These are phyloP conservation scores for Eristalinus aeneus DNA, from an alignment of 2,888 invertebrate species.

Conservation along the genomic window DNA sequence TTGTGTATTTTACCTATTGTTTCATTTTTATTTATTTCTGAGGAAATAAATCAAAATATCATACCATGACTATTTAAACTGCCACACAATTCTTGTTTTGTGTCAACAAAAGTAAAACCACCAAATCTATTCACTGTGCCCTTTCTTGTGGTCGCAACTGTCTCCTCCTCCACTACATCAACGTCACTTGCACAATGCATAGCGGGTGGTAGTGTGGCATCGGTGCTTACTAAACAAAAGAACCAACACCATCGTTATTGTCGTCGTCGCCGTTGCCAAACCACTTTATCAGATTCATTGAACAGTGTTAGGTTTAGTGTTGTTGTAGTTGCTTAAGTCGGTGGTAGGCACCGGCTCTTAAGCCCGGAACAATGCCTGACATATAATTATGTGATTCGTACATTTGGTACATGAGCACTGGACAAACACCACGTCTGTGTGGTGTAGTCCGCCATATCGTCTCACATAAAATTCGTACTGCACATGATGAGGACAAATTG, in stretches of 20 bases:
- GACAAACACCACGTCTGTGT: slow-evolving; percentile 34
- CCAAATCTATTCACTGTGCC: background rate
- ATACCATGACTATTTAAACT: too few species aligned
- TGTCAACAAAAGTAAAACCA: background rate
- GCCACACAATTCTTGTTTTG: background rate
- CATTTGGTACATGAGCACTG: slow-evolving; percentile 51
- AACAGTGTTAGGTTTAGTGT: slow-evolving; percentile 57
- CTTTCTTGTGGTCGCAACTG: slow-evolving; percentile 7
- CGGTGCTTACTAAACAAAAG: slow-evolving; percentile 57
- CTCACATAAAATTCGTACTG: slow-evolving; percentile 43
- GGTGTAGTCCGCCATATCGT: slow-evolving; percentile 4
- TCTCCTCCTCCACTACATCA: slow-evolving; percentile 22
- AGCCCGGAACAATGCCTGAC: slow-evolving; percentile 62
- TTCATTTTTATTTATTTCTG: too few species aligned
- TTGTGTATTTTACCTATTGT: too few species aligned
- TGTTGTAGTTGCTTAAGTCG: slow-evolving; percentile 32
- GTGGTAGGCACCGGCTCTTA: slow-evolving; percentile 52
- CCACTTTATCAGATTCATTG: slow-evolving; percentile 69
- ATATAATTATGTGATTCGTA: slow-evolving; percentile 66
- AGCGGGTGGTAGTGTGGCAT: slow-evolving; percentile 62
- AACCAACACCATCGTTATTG: slow-evolving; percentile 24
- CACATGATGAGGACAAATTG: slow-evolving; percentile 69
- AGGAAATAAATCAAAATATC: too few species aligned
- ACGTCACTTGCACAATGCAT: slow-evolving; percentile 35
- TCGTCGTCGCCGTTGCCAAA: slow-evolving; percentile 60